Evolutionary conservation across 2,888 invertebrate species (phyloP), one percentile per base, ranked within the genome.

Genomic region (Drosophila diplacantha): DNA sequence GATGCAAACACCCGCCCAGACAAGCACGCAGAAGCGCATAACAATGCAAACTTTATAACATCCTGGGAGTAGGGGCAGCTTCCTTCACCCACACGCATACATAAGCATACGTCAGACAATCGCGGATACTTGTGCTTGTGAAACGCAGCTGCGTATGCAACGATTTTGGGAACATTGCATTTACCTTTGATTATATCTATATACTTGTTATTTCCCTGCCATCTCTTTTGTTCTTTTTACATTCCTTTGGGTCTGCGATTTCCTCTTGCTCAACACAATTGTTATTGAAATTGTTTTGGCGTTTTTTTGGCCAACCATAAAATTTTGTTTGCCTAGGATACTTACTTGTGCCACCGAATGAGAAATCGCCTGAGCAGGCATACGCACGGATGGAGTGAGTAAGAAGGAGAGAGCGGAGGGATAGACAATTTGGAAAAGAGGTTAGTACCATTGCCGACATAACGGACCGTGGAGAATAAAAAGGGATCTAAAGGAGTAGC

Each of bases 301-400:
- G 60, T 72, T 84, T 24, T 24, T 68, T 55, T 62, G 22, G 58
- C 66, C 50, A 71, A 57, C 47, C 69, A 66, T 69, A 72, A 69
- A 71, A 69, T 69, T 69, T 69, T 70, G 72, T 70, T 72, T 73
- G 56, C 69, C 52, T 37, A 14, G 59, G 53, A 74, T 78, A 92
- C 92, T 92, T 90, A 92, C 92, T 92, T 89, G 92, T 91, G 88
- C 92, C 92, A 91, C 92, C 93, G 91, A 92, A 92, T 86, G 92
- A 90, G 83, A 92, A 92, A 91, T 93, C 93, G 91, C 92, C 93
- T 93, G 74, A 69, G 53, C 32, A 51, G 38, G 34, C 37, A 32
- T 31, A 44, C 11, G n/a, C 18, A 47, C 37, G 57, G 31, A 22
- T 3, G 34, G 6, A 41, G 58, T 24, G 29, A 39, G 57, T 22